Evolutionary conservation across 53 echinoderm and acorn worm genomes (phyloP), one percentile per base, ranked within the genome.

Genomic region (Luidia sarsii): DNA sequence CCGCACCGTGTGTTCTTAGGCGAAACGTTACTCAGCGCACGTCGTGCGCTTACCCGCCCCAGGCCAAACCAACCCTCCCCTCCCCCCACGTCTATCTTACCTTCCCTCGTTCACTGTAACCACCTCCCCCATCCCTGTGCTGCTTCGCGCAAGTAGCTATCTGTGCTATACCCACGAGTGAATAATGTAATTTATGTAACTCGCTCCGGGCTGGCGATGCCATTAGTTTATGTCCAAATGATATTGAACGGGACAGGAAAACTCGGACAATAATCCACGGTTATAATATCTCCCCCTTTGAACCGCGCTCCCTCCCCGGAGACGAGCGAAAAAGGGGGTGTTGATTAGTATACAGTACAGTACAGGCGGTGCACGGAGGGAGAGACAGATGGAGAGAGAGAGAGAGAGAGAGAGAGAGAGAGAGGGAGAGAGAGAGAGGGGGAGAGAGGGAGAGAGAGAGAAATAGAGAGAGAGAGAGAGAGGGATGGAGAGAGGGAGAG

Each of bases 201-300:
- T 43, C 32, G 77, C 77, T 77, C 48, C 31, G 61, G 77, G 77
- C 41, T 45, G 24, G 60, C 32, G 41, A 57, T 61, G 61, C 77
- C 77, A 77, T 77, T 77, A 77, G 77, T 77, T 77, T 77, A 77
- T 77, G 77, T 77, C 77, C 59, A 77, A 77, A 77, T 77, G 59
- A 77, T 77, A 77, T 77, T 77, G 77, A 77, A 77, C 77, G 77
- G 48, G 77, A 77, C 77, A 77, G 77, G 77, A 77, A 77, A 77
- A 55, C 29, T 48, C 46, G 77, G 59, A 77, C 77, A 61, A 77
- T 77, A 77, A 77, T 77, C 77, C 77, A 18, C 36, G 55, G 77
- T 60, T 60, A 77, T 77, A 59, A 77, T 77, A 77, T 77, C 77
- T 38, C 59, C 77, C 77, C 72, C 37, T 72, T 77, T 77, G 77